These are phyloP conservation scores for Columba livia DNA, from an alignment of 2,113 vertebrate species.

Conservation along the genomic window DNA sequence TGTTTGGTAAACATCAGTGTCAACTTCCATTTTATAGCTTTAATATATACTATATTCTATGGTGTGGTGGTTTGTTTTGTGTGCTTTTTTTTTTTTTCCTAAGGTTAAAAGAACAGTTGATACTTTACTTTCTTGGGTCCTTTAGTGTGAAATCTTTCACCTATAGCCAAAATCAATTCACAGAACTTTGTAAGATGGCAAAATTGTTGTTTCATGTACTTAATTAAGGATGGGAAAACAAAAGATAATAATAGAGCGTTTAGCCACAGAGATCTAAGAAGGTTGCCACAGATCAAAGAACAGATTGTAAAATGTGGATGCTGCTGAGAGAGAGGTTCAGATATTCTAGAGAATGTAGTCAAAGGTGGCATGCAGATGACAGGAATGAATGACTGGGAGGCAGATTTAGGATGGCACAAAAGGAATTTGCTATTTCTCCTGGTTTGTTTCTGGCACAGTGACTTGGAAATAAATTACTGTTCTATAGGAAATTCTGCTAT, in stretches of 20 bases:
- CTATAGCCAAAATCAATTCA: background rate
- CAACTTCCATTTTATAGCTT: background rate
- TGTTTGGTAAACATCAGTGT: background rate
- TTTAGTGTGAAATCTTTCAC: background rate
- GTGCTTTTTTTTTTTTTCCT: no score
- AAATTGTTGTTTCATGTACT: rapidly evolving
- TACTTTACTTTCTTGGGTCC: background rate
- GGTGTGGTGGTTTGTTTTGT: background rate
- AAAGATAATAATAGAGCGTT: background rate
- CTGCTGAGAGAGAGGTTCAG: background rate
- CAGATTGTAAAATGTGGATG: background rate
- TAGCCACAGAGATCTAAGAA: background rate
- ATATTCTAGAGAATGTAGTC: background rate
- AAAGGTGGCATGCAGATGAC: background rate
- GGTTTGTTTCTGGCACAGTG: background rate
- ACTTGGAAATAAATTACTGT: background rate
- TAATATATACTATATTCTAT: background rate
- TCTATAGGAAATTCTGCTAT: background rate
- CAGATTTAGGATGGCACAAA: background rate
- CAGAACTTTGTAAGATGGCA: rapidly evolving
- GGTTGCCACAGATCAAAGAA: background rate
- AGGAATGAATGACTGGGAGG: background rate
- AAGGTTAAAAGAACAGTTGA: background rate
- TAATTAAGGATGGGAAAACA: background rate
- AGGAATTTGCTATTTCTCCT: background rate